Evolutionary conservation across 2,113 vertebrate genomes (phyloP).

Genomic region (Strigops habroptila): DNA sequence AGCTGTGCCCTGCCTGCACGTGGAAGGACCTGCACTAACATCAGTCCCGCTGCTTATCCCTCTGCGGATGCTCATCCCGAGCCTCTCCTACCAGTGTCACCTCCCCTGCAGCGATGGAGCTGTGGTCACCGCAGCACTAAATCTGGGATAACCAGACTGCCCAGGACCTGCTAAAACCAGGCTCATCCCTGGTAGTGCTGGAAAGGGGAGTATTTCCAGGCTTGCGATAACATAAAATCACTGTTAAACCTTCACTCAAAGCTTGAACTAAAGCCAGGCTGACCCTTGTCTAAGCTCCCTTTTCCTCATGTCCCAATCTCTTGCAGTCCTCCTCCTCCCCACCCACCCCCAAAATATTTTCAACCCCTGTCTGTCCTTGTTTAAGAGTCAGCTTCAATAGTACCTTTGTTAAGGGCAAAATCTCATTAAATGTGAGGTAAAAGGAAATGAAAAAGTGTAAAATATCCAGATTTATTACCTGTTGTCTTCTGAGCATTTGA

Average conservation of each 20-base stretch:
- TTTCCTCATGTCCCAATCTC: background rate
- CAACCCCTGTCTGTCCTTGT: constrained; percentile 19
- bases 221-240: background rate
- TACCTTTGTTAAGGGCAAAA: constrained; percentile 50
- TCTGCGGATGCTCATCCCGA: background rate
- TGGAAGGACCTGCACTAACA: background rate
- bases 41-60: background rate
- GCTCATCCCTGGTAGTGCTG: background rate
- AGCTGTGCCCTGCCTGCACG: background rate
- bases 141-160: background rate
- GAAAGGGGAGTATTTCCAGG: background rate
- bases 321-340: background rate
- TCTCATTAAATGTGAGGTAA: constrained; percentile 54
- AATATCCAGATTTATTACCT: constrained; percentile 58
- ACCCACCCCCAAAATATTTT: background rate
- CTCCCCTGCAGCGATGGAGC: background rate
- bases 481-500: constrained; percentile 52
- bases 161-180: background rate
- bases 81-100: background rate
- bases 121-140: background rate
- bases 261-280: background rate
- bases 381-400: constrained; percentile 58
- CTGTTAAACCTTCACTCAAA: background rate
- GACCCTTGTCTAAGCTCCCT: background rate
- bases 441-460: constrained; percentile 64